Evolutionary conservation across 2,113 vertebrate genomes (phyloP), one percentile per base, ranked within the genome.

Genomic region (Calyptomena viridis): DNA sequence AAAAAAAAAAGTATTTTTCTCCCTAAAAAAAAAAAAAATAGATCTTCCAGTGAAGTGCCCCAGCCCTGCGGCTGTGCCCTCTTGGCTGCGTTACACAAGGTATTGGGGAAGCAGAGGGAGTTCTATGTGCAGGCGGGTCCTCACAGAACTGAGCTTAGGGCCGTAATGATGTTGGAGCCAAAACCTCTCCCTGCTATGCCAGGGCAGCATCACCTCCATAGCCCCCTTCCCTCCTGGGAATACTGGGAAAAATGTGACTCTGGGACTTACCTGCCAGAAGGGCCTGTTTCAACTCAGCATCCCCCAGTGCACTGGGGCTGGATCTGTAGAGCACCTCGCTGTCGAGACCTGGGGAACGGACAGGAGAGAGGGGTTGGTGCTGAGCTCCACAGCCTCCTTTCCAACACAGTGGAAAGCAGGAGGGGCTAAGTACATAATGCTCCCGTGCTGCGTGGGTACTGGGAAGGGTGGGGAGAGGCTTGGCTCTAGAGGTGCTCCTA

Each of bases 201-300:
- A 12, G 22, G 52, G 66, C 27, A 76, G 53, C 63, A 22, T 31
- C 60, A 4, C 31, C 47, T 5, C 28, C 60, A 15, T 2, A 4
- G 42, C 28, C 50, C 46, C 31, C 12, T 47, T n/a, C 50, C 40
- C 23, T 8, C 11, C 42, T 0, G 10, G 79, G 66, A 11, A 7
- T 2, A 2, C 1, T 1, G n/a, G 27, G 5, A 21, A 17, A 20
- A 50, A 50, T 1, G 2, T 0, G 1, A 18, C 56, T 35, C 15
- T 5, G 55, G 77, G 53, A 83, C 97, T 96, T 83, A 98, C 98
- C 98, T 3, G 93, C n/a, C 55, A 98, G 97, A 21, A 98, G 97
- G 19, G 96, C 96, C 92, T 98, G 97, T 8, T 97, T 96, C 67
- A 98, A 94, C 82, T 98, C 97, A 49, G 95, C 62, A 33, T 96